Evolutionary conservation across 2,113 vertebrate genomes (phyloP).

Genomic region (Marcusenius ussheri): DNA sequence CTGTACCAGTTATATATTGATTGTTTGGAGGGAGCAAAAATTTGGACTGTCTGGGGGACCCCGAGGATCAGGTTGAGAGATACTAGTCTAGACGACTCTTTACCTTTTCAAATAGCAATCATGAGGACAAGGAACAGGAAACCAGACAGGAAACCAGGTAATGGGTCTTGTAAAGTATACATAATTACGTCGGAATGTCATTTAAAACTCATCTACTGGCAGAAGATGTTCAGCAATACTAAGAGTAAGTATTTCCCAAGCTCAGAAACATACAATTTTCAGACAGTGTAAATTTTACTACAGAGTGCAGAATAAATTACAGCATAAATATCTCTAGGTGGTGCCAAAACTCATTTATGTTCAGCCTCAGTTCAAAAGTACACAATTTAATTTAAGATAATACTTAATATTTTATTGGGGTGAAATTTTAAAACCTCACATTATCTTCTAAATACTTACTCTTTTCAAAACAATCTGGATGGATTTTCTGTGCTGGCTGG

Average conservation of each 20-base stretch:
- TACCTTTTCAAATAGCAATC: neutral
- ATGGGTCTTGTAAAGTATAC: neutral
- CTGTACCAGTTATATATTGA: neutral
- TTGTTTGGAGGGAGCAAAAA: neutral
- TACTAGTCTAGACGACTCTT: neutral
- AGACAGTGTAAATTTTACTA: neutral
- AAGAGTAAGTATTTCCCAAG: neutral
- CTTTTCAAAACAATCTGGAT: neutral
- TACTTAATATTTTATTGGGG: neutral
- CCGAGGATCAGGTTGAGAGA: neutral
- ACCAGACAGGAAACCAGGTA: neutral
- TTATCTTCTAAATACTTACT: neutral
- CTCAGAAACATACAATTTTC: neutral
- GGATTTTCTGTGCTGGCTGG: neutral
- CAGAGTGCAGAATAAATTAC: neutral
- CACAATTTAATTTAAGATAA: neutral
- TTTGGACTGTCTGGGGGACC: neutral
- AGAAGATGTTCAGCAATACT: neutral
- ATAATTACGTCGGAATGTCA: neutral
- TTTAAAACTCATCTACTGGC: neutral
- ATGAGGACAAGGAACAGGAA: neutral
- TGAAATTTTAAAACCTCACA: neutral
- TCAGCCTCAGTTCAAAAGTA: neutral
- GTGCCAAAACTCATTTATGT: neutral
- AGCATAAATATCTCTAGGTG: neutral